Evolutionary conservation across 2,888 invertebrate genomes (phyloP), one percentile per base, ranked within the genome.

Genomic region (Agrotis puta): DNA sequence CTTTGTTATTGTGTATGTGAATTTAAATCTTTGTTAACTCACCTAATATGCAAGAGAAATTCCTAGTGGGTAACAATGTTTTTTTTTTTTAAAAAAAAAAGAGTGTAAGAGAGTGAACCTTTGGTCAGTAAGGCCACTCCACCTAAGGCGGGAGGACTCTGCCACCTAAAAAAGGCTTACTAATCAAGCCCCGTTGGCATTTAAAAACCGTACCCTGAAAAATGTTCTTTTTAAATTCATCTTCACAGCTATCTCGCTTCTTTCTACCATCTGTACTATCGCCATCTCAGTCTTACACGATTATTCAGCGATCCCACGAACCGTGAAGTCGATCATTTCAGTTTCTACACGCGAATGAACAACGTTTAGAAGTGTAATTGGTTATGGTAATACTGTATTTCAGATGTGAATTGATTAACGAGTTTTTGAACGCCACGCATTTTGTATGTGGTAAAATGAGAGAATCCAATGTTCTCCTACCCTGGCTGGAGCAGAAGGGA

Each of bases 261-360:
- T 59, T 63, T 39, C 1, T 61, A 18, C 9, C 20, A 20, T 7
- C 5, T 56, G 66, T 51, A 53, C 18, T 74, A 43, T 59, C 27
- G 58, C 57, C 45, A 1, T 64, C 65, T 72, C 77, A 50, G 13
- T 71, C 22, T 16, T 27, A 39, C 64, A 20, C 48, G 43, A 56
- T 50, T 77, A 68, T 76, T 80, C 62, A 73, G 72, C n/a, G 27
- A 59, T 70, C 57, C 56, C 18, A 58, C 82, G 85, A 81, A 78
- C 81, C 85, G 79, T 84, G 70, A 86, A 75, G 77, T 74, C 54
- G 66, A 53, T 72, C 63, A 76, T 82, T 85, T 75, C 64, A 85
- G 84, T 82, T 65, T 76, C 14, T 63, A 54, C 70, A 75, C 72
- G 56, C 72, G 53, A 74, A 77, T 70, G 65, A 56, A 47, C 63